Conservation (phyloP, 2,797 vertebrate genomes). For the Acomys russatus region DNA sequence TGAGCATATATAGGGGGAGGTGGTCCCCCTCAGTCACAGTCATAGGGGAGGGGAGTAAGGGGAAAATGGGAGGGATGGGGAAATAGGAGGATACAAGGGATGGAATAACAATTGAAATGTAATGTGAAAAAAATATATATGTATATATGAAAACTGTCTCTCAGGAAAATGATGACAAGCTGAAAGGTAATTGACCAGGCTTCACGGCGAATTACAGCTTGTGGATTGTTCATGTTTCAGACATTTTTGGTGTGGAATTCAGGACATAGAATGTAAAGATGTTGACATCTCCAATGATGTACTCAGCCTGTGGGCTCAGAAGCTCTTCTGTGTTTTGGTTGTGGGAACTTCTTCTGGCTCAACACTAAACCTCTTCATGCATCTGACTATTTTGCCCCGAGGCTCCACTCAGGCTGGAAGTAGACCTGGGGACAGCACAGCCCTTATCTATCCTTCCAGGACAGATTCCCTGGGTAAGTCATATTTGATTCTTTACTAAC, state of each 20-base stretch:
- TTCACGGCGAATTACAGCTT: not conserved
- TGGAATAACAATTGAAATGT: too few species aligned
- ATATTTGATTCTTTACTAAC: not conserved
- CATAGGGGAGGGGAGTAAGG: too few species aligned
- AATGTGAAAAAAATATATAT: too few species aligned
- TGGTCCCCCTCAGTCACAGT: too few species aligned
- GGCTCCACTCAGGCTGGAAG: not conserved
- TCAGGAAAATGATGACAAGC: not conserved
- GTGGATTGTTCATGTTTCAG: not conserved
- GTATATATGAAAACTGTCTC: not conserved
- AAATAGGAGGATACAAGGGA: too few species aligned
- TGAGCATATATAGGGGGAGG: too few species aligned
- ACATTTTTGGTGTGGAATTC: not conserved
- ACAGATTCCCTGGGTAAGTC: not conserved
- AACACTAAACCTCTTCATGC: not conserved
- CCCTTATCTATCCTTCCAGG: not conserved
- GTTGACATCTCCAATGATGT: not conserved
- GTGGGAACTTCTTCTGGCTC: not conserved
- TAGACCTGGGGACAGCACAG: not conserved
- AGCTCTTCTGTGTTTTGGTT: not conserved
- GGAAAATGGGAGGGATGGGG: too few species aligned
- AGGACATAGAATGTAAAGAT: not conserved
- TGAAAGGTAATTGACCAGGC: not conserved
- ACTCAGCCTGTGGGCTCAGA: not conserved
- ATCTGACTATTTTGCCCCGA: not conserved